Evolutionary conservation across 92 coral and sea anemone species (phyloP).

Genomic region (Palythoa grandiflora): DNA sequence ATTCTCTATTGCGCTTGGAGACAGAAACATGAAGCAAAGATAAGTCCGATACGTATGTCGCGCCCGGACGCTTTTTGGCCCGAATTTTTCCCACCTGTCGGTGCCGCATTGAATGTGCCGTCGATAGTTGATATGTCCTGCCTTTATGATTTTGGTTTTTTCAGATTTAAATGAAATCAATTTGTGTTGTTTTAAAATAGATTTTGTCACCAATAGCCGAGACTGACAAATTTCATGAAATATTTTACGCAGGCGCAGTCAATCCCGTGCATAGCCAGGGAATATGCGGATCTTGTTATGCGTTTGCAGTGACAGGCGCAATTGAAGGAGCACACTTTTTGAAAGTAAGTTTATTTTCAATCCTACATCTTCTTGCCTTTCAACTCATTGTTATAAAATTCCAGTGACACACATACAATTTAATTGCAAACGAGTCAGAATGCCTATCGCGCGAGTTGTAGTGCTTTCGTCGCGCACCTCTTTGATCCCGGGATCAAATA

Average conservation of each 20-base stretch:
- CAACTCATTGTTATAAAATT: neutral
- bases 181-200: neutral
- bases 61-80: neutral
- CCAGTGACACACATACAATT: neutral
- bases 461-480: too few relatives aligned
- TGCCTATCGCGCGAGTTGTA: too few relatives aligned
- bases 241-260: conserved; percentile 79
- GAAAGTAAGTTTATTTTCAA: conserved; percentile 57
- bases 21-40: too few relatives aligned
- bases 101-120: too few relatives aligned
- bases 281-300: conserved; percentile 98
- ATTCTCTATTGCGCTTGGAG: too few relatives aligned
- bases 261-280: conserved; percentile 95
- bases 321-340: conserved; percentile 94
- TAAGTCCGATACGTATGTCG: neutral
- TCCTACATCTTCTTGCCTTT: neutral
- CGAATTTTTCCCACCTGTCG: neutral
- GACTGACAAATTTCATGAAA: neutral
- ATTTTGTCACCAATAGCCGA: neutral
- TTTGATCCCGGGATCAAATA: too few relatives aligned
- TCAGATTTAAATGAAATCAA: too few relatives aligned
- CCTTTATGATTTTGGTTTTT: neutral
- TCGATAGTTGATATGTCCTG: neutral
- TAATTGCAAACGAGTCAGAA: too few relatives aligned
- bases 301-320: conserved; percentile 97